Evolutionary conservation across 2,888 invertebrate species (phyloP).

Genomic region (Didymodactylos carnosus): DNA sequence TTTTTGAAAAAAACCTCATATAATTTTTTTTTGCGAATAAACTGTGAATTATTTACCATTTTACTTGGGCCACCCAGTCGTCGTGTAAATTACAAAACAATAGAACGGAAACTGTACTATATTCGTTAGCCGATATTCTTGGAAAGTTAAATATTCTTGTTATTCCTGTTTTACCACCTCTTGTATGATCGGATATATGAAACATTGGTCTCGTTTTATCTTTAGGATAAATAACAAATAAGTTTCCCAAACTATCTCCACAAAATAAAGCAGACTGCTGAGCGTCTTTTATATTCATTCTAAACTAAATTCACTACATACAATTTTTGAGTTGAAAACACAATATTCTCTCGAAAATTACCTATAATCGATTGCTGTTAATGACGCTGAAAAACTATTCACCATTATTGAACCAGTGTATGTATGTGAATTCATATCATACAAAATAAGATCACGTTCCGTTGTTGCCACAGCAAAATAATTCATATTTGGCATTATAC

Average conservation of each 20-base stretch:
- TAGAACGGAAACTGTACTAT: background rate
- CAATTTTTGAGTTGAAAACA: no score
- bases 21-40: no score
- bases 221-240: conserved; percentile 39
- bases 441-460: conserved; percentile 57
- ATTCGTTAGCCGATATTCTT: background rate
- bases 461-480: conserved; percentile 56
- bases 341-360: no score
- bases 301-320: no score
- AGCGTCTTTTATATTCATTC: background rate
- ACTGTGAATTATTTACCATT: no score
- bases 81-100: conserved; percentile 39
- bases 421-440: conserved; percentile 40
- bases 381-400: conserved; percentile 23
- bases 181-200: background rate
- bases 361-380: conserved; percentile 34
- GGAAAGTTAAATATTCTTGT: background rate
- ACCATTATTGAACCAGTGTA: background rate
- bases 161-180: background rate
- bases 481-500: conserved; percentile 53
- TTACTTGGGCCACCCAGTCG: conserved; percentile 52
- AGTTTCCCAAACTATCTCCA: conserved; percentile 55
- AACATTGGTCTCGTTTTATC: background rate
- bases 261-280: conserved; percentile 38
- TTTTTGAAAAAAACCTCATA: no score